Base-by-base conservation (phyloP, 2,888 invertebrate genomes). In the Steinernema hermaphroditum region DNA sequence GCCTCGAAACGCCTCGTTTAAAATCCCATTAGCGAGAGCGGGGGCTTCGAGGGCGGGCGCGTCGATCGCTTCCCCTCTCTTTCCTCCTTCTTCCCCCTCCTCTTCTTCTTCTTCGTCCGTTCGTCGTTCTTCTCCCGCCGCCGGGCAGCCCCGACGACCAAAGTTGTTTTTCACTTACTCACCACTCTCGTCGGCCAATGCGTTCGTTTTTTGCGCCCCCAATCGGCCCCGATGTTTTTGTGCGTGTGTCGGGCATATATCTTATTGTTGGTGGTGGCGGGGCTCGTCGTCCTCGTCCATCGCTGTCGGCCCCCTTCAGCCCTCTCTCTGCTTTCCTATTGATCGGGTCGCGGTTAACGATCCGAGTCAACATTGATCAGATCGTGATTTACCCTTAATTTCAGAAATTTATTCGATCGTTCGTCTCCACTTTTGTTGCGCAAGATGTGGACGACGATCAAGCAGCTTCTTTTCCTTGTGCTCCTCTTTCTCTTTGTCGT, bases 151-250 rank as follows among this genome's bases (percentile, higher is more conserved):
- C 54, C 54, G 54, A 24, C 27, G 24, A 27, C 54, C 4, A 54
- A 54, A 54, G 54, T 54, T 54, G 54, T 54, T 54, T 54, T 54
- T 54, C 54, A 54, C 54, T 54, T 54, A 54, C 54, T 54, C 54
- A n/a, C n/a, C n/a, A 22, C 54, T 54, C 27, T 46, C 46, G 46
- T 46, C 37, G 37, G 8, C 46, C 6, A 4, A 6, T 6, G 46
- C 24, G 19, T 22, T 22, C 27, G 24, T 9, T 54, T 54, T 54
- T 54, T 54, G 19, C 6, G 24, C 24, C 54, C 54, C 16, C 54
- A 9, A 54, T 54, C 54, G 54, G n/a, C 54, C 8, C 24, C 54
- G 54, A 54, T 54, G 54, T 54, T 54, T 54, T 54, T 4, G 24
- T 6, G 54, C 54, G 27, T 54, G 27, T 22, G 27, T 54, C 6